These are phyloP conservation scores for Dunckerocampus dactyliophorus DNA, from an alignment of 2,113 vertebrate species.

Conservation along the genomic window DNA sequence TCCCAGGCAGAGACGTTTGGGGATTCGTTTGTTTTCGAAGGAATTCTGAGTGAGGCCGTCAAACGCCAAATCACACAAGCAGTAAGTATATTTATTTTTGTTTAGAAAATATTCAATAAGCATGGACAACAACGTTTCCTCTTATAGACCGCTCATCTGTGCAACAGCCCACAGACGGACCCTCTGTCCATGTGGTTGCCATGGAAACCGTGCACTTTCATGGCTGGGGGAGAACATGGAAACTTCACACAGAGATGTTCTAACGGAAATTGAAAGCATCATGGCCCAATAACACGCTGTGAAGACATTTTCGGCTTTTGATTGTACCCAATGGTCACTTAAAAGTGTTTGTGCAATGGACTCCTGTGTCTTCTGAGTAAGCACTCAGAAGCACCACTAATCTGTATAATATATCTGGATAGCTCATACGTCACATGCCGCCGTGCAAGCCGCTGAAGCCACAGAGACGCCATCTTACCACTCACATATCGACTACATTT, in stretches of 20 bases:
- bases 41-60: conserved; percentile 83
- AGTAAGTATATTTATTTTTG: conserved; percentile 72
- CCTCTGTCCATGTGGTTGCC: conserved; percentile 4
- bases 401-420: no score
- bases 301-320: background rate
- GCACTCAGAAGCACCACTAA: background rate
- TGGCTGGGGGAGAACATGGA: background rate
- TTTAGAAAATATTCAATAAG: background rate
- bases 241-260: conserved; percentile 1
- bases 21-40: conserved; percentile 96
- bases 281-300: no score
- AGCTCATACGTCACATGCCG: no score
- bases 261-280: no score
- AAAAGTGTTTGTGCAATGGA: background rate
- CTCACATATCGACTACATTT: no score
- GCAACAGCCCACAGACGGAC: conserved; percentile 9
- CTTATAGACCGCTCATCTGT: background rate
- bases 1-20: conserved; percentile 90
- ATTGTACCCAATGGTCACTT: background rate
- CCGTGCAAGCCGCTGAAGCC: no score
- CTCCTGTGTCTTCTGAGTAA: background rate
- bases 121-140: background rate
- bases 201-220: conserved; percentile 1
- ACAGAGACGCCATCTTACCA: no score
- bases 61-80: conserved; percentile 83